Conservation (phyloP, 2,113 vertebrate genomes). For the Rhinichthys klamathensis region DNA sequence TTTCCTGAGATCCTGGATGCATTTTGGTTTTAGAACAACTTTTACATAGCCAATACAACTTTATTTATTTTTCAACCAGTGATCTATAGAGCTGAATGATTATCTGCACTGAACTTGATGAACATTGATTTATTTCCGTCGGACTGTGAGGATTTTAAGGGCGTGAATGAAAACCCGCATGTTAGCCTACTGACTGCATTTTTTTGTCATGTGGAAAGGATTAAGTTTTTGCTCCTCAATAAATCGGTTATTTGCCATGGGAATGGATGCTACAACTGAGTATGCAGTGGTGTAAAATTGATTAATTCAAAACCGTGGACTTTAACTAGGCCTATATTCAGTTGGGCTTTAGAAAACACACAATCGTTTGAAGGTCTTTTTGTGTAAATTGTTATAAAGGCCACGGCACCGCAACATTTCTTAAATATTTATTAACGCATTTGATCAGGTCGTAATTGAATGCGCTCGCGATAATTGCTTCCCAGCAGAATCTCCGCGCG, state of each 20-base stretch:
- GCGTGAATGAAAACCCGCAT: not conserved
- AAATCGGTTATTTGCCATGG: slow-evolving; percentile 17
- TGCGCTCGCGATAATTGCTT: slow-evolving; percentile 72
- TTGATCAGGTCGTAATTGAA: slow-evolving; percentile 73
- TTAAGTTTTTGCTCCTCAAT: slow-evolving; percentile 7
- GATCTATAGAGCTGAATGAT: not conserved
- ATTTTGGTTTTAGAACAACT: not conserved
- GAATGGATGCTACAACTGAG: not conserved
- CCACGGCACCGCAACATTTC: slow-evolving; percentile 8
- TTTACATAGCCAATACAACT: not conserved
- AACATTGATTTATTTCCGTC: not conserved
- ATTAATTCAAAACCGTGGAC: slow-evolving; percentile 3
- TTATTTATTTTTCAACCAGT: not conserved
- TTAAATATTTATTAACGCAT: slow-evolving; percentile 58
- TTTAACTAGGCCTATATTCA: not conserved
- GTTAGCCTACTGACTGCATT: not conserved
- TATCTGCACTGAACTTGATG: not conserved
- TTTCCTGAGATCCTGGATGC: not conserved
- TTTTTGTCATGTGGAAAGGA: not conserved
- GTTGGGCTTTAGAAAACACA: slow-evolving; percentile 4
- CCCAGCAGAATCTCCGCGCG: slow-evolving; percentile 56
- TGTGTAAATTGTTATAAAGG: slow-evolving; percentile 33
- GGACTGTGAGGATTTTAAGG: not conserved
- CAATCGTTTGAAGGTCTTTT: slow-evolving; percentile 52
- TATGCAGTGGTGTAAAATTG: not conserved